Base-by-base conservation (phyloP, 2,113 vertebrate species). In the Oncorhynchus clarkii region DNA sequence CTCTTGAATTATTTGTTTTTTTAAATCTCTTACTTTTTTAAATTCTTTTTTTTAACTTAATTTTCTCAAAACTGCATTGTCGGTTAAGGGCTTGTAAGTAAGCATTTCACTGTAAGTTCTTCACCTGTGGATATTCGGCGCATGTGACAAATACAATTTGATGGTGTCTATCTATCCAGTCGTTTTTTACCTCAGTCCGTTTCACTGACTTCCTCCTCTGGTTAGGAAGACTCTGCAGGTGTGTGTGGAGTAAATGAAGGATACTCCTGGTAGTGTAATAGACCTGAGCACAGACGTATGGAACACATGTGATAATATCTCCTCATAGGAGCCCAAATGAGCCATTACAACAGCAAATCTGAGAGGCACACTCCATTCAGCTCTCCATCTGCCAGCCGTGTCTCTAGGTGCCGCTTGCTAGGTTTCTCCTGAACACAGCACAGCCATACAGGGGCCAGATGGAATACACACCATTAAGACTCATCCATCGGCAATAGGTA, bases 271-370 rank as follows among this genome's bases (percentile, higher is more conserved):
- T 88, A 39, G 79, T 20, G 80, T 87, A 90, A 88, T 85, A 80
- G 90, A 86, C 82, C 86, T 85, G 87, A 74, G 86, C 84, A 89
- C 90, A 92, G 91, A 90, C 89, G 88, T 92, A 91, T 91, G 89
- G 88, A 92, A 91, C 91, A 93, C 91, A 81, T 87, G 89, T 81
- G 85, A 89, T 90, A 92, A 93, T 93, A 92, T 90, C 89, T 93
- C 83, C 86, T 93, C 91, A 92, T 91, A 92, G 91, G 88, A 91
- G 86, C 88, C 88, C 90, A 91, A 93, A 93, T 93, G 92, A 93
- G 90, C 90, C 90, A 89, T 91, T 91, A 88, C 88, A 88, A 82
- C 80, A 89, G 87, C 84, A 90, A 91, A 90, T 91, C 90, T 88
- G 89, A 90, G 87, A 92, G 89, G 82, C 87, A 88, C 88, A 86